Evolutionary conservation across 2,113 vertebrate species (phyloP).

Genomic region (Nesogale talazaci): DNA sequence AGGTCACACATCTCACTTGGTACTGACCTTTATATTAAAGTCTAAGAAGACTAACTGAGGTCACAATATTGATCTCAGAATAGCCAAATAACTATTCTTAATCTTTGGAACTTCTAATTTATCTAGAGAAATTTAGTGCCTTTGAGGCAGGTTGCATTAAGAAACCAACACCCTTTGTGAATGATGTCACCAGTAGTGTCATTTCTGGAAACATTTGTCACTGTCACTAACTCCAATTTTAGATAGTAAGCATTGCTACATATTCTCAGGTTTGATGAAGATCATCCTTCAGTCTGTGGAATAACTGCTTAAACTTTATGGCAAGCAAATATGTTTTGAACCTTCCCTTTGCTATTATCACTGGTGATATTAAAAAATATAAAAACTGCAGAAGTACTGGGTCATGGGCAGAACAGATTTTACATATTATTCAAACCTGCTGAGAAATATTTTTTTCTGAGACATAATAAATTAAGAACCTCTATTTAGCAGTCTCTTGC

Average conservation of each 20-base stretch:
- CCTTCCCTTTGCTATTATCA: conserved; percentile 28
- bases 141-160: background rate
- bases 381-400: conserved; percentile 5
- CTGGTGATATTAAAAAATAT: background rate
- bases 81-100: conserved; percentile 13
- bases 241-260: background rate
- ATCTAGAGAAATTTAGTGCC: background rate
- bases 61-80: conserved; percentile 25
- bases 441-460: conserved; percentile 43
- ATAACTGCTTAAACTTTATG: background rate
- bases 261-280: background rate
- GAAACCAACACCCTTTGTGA: background rate
- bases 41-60: background rate
- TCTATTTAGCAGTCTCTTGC: background rate
- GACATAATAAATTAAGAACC: conserved; percentile 47
- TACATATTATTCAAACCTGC: background rate
- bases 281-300: background rate
- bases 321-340: background rate
- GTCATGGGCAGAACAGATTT: background rate
- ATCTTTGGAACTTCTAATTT: background rate
- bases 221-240: background rate
- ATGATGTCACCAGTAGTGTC: background rate
- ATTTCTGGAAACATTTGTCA: conserved; percentile 18
- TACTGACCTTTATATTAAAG: background rate
- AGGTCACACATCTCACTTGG: conserved; percentile 37